Evolutionary conservation across 2,888 invertebrate species (phyloP), one percentile per base, ranked within the genome.

Genomic region (Trissolcus japonicus): DNA sequence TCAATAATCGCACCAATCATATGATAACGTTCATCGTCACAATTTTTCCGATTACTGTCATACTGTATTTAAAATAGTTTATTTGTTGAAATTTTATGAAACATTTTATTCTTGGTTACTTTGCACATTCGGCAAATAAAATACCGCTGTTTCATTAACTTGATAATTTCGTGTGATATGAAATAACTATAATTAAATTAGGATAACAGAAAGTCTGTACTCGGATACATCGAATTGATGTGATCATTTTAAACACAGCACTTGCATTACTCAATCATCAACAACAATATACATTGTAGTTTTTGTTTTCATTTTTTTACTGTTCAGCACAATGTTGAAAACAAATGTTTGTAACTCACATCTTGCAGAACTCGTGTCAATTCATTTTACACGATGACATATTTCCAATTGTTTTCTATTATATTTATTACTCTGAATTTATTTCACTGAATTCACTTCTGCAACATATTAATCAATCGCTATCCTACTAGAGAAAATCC

Each of bases 51-150:
- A 6, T 25, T 6, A 25, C 25, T 25, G 4, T 25, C 25, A 25
- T 25, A 25, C 4, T 25, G 25, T 25, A 4, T 25, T 25, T 25
- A 0, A 25, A 25, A 25, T 25, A 25, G 0, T 25, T 25, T 25
- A 4, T 21, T 2, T 21, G 21, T 21, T 21, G 2, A 21, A 21
- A 21, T 21, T 21, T 21, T 1, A 21, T 4, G 41, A 35, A 54
- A 60, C 41, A 11, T 55, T 50, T 73, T 65, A 43, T 72, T 72
- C 51, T 63, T 60, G 65, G 65, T 63, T 72, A 59, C 53, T 54
- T 19, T 25, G 55, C 53, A 55, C 53, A 40, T 14, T n/a, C 43
- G 40, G 55, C 73, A 73, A 66, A 61, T 67, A 66, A 66, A 73
- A 66, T 54, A 62, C 61, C 74, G 51, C 67, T 62, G 25, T n/a